These are phyloP conservation scores for Lithophane semibrunnea DNA, from an alignment of 2,888 invertebrate species.

Conservation along the genomic window DNA sequence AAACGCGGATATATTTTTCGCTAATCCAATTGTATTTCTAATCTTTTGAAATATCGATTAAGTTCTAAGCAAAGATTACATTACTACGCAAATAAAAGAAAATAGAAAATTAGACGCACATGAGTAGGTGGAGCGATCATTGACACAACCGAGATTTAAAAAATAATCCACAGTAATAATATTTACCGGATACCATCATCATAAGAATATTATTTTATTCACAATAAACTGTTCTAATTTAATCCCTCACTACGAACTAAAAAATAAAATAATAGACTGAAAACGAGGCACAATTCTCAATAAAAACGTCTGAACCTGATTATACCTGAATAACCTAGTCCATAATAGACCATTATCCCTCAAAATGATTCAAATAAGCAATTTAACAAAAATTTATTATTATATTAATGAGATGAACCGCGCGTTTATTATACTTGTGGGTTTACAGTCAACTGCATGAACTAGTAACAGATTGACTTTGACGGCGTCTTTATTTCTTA, in stretches of 20 bases:
- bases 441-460: constrained; percentile 20
- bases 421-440: constrained; percentile 32
- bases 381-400: constrained; percentile 51
- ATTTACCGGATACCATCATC: constrained; percentile 32
- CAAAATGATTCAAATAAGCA: constrained; percentile 48
- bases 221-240: constrained; percentile 47
- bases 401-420: constrained; percentile 38
- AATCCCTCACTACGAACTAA: constrained; percentile 46
- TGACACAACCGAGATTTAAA: constrained; percentile 5
- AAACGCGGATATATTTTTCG: not conserved
- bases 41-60: not conserved
- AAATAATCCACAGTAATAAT: constrained; percentile 19
- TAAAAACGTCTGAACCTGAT: constrained; percentile 58
- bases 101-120: not conserved
- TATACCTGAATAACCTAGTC: constrained; percentile 52
- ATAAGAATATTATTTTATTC: constrained; percentile 43
- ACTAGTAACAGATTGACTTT: not conserved
- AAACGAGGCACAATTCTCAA: constrained; percentile 47
- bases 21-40: not conserved
- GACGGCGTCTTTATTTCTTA: not conserved
- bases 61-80: not conserved
- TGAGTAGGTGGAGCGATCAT: not conserved
- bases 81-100: not conserved
- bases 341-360: constrained; percentile 38
- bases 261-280: constrained; percentile 48